Base-by-base conservation (phyloP, 1,140 invertebrate species). In the Drosophila lacertosa region DNA sequence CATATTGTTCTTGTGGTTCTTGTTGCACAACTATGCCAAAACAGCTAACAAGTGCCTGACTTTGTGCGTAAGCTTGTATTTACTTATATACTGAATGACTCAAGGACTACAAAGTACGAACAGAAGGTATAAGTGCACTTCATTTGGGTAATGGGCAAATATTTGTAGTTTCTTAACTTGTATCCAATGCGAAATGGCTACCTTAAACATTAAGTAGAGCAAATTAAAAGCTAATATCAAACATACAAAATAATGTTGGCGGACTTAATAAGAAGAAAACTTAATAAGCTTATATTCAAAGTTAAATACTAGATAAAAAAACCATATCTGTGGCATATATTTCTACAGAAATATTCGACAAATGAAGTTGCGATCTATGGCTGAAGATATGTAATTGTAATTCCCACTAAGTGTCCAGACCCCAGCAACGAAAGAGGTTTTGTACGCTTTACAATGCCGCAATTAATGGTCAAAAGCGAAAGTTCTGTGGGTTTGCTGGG, bases 301-400 rank as follows among this genome's bases (percentile, higher is more conserved):
- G 53, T 70, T 54, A 72, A 77, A 70, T 35, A 42, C 45, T 51
- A 20, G n/a, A 20, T n/a, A n/a, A n/a, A n/a, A n/a, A n/a, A n/a
- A n/a, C n/a, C n/a, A n/a, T n/a, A n/a, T n/a, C n/a, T n/a, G n/a
- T n/a, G n/a, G n/a, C n/a, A n/a, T n/a, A n/a, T n/a, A n/a, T n/a
- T n/a, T n/a, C 24, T 26, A 6, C 5, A 26, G 44, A 76, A 64
- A 79, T 68, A 54, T 60, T 42, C 58, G 47, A 67, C 76, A 84
- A 66, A 77, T 84, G 77, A 79, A 77, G 35, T 48, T 71, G 66
- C 66, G 80, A 75, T 83, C 71, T 67, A 57, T 53, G 39, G 37
- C 32, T 37, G 35, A 57, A 69, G 24, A 37, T 48, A 77, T 54
- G 48, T 22, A 66, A 37, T 33, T 47, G 16, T 18, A 59, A 64